Evolutionary conservation across 2,113 vertebrate species (phyloP).

Genomic region (Urocitellus parryii): DNA sequence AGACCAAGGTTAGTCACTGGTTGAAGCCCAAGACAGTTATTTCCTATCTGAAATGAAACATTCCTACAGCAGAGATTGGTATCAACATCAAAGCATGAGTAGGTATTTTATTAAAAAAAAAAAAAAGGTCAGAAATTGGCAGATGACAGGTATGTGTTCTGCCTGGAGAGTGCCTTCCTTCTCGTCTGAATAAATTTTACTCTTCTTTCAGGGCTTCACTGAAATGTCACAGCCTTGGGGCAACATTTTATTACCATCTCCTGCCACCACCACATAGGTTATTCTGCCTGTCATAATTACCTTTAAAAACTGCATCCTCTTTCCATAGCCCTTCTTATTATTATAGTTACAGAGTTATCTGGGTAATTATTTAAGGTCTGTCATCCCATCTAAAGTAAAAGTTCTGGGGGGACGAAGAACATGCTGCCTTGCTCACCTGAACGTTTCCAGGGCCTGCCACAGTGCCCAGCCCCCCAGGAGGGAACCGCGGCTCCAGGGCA

Average conservation of each 20-base stretch:
- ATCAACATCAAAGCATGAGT: slow-evolving; percentile 59
- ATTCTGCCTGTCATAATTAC: slow-evolving; percentile 26
- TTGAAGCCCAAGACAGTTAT: slow-evolving; percentile 20
- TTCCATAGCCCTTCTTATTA: not conserved
- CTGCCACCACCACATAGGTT: not conserved
- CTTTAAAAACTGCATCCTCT: not conserved
- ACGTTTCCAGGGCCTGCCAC: not conserved
- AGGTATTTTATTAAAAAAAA: not conserved
- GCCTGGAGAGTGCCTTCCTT: not conserved
- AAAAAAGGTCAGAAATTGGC: not conserved
- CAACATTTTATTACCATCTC: slow-evolving; percentile 12
- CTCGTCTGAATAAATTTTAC: slow-evolving; percentile 23
- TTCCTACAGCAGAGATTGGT: not conserved
- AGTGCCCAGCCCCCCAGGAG: too few relatives aligned
- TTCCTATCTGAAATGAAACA: slow-evolving; percentile 25
- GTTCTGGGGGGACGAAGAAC: not conserved
- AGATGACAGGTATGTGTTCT: not conserved
- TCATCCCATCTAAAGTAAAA: not conserved
- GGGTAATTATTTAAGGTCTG: not conserved
- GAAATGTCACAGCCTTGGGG: slow-evolving; percentile 33
- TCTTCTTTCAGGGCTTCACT: slow-evolving; percentile 1
- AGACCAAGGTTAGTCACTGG: not conserved
- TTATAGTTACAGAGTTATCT: not conserved
- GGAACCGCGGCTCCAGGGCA: not conserved
- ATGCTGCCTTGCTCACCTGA: not conserved